Base-by-base conservation (phyloP, 2,888 invertebrate species). In the Drosophila picticornis region DNA sequence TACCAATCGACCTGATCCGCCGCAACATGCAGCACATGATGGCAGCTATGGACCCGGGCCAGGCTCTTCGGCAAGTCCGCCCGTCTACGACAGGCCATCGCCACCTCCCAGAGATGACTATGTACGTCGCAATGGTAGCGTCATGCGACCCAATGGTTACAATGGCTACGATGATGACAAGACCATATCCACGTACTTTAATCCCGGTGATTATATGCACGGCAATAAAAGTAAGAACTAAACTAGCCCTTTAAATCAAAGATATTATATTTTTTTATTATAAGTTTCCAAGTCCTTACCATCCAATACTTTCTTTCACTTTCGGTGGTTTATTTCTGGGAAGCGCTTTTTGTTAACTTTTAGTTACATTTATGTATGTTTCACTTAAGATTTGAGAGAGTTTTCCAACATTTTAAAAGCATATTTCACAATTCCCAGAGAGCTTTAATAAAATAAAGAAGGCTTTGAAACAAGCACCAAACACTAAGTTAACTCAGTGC, bases 141-240 rank as follows among this genome's bases (percentile, higher is more conserved):
- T 61, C 19, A 75, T 72, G 72, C 77, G 75, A 29, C 84, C 81
- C 16, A 85, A 90, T 72, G 84, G 86, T 5, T 89, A 90, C 61
- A 78, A 76, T 40, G 88, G 84, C 57, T 91, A 91, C 64, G 88
- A 90, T 48, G 91, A 92, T 51, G 93, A 93, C 57, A 92, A 93
- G 69, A 90, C 91, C 10, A 93, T 93, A 53, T 90, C 92, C 40
- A 93, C 93, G 1, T 93, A 91, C 68, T 93, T 93, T 60, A 93
- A 93, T 91, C 93, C 93, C 2, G 92, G 92, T 43, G 93, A 93
- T 50, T 93, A 93, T 7, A 80, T 89, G 69, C 81, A 89, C 16
- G 91, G 84, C 64, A 80, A 87, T 65, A 92, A 91, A 78, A 90
- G 93, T 93, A 79, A 91, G 93, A 22, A 0, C 6, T 4, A 13